Base-by-base conservation (phyloP, 2,113 vertebrate species). In the Cryptomyrus ogoouensis region DNA sequence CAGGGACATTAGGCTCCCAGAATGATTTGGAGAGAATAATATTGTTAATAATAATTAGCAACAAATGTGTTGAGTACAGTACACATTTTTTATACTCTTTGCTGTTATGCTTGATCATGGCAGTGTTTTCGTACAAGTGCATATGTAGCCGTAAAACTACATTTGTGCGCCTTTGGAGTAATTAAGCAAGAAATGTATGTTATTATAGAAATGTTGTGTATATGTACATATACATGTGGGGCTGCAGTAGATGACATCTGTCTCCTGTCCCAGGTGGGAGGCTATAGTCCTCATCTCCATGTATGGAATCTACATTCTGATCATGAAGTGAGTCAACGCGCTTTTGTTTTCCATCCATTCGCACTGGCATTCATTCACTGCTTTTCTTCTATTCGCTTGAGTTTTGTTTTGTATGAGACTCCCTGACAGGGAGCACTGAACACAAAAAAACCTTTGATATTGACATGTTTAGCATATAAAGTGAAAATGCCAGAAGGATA, bases 221-320 rank as follows among this genome's bases (percentile, higher is more conserved):
- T 42, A 35, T 80, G 35, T 80, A 80, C 19, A 80, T 80, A 19
- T 70, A 70, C 35, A 17, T 0, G 74, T 80, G 74, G 5, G 17
- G 15, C 74, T 80, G 74, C 74, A 42, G 74, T 8, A 35, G 35
- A 0, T 80, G 39, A 84, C 42, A 1, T 47, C 21, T 91, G 9
- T 62, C 92, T 83, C 12, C 91, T 89, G 46, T 88, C 92, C 50
- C 93, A 96, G 96, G 96, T 96, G 96, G 96, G 96, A 96, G 92
- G 94, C 95, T 0, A 88, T 96, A 87, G 90, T 95, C n/a, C 94
- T 96, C 83, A 94, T 96, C 88, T 94, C 95, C 83, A 95, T 96
- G 95, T 96, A 96, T 88, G 95, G 92, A 46, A 91, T 96, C 91
- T 96, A 96, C 94, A 96, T 96, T 88, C 46, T 96, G 62, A 96